Conservation (phyloP, 2,888 invertebrate species). For the Cephus pygmeus region DNA sequence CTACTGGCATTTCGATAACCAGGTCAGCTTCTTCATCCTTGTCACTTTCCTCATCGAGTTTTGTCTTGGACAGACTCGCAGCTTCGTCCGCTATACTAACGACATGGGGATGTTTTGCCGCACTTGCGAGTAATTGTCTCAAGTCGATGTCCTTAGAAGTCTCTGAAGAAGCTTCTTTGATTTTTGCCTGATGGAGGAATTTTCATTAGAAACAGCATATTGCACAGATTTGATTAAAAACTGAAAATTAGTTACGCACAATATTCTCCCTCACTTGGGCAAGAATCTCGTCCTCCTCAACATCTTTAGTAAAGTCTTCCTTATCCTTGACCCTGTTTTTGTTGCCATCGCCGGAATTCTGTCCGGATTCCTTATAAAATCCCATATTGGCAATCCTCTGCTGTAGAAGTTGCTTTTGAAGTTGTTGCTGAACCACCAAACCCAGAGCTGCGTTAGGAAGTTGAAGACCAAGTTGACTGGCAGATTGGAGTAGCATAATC, state of each 20-base stretch:
- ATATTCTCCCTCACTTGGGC: slow-evolving; percentile 37
- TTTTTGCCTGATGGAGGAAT: slow-evolving; percentile 34
- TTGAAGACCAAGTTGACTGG: slow-evolving; percentile 56
- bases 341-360: slow-evolving; percentile 19
- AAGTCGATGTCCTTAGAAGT: slow-evolving; percentile 65
- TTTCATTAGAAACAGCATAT: background rate
- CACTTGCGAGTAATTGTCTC: slow-evolving; percentile 57
- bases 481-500: slow-evolving; percentile 61
- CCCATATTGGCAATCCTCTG: slow-evolving; percentile 42
- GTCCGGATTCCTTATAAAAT: slow-evolving; percentile 35
- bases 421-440: slow-evolving; percentile 53
- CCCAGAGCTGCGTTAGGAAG: slow-evolving; percentile 57
- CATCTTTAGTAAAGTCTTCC: slow-evolving; percentile 48
- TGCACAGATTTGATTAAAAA: background rate
- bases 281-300: slow-evolving; percentile 45
- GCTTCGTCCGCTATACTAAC: slow-evolving; percentile 56
- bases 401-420: slow-evolving; percentile 41
- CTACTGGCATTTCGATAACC: slow-evolving; percentile 58
- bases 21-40: slow-evolving; percentile 61
- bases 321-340: slow-evolving; percentile 35
- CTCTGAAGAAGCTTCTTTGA: slow-evolving; percentile 33
- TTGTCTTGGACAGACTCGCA: slow-evolving; percentile 51
- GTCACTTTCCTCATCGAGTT: slow-evolving; percentile 61
- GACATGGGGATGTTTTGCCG: slow-evolving; percentile 46
- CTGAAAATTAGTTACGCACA: slow-evolving; percentile 2